A percentile compares a stretch with the other conserved stretches of the same genome.
phyloP scores from a whole-genome alignment of 2,888 invertebrate species.

The Mimumesa dahlbomi region DNA sequence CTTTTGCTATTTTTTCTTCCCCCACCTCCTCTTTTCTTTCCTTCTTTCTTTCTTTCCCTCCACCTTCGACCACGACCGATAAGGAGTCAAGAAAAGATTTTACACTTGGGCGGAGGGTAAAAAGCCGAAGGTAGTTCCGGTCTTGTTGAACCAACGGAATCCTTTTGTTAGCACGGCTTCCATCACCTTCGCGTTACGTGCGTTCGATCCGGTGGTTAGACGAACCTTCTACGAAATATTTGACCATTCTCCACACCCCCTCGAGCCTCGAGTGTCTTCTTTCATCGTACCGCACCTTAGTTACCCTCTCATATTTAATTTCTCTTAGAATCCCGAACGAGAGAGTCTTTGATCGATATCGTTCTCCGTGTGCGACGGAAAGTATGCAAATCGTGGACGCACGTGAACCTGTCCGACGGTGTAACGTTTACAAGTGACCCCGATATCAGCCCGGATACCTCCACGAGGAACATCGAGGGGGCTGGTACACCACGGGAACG shows the following conservation, averaged over 20 bases:
- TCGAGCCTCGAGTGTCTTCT: too few species aligned
- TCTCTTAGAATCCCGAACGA: too few species aligned
- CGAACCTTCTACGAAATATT: constrained; percentile 21
- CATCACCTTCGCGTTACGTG: constrained; percentile 48
- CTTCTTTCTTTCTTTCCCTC: too few species aligned
- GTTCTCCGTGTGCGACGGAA: too few species aligned
- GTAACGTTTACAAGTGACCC: too few species aligned
- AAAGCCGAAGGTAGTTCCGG: constrained; percentile 37
- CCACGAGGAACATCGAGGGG: not conserved
- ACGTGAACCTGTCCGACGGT: too few species aligned
- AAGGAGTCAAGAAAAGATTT: constrained; percentile 67
- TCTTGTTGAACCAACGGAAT: constrained; percentile 62
- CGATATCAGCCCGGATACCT: not conserved
- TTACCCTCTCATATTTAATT: too few species aligned
- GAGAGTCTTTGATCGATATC: too few species aligned
- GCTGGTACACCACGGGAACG: not conserved
- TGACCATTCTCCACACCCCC: not conserved
- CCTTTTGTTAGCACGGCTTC: constrained; percentile 58
- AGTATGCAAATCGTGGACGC: too few species aligned
- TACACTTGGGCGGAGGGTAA: constrained; percentile 58
- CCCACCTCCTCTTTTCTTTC: too few species aligned
- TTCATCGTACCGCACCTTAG: too few species aligned
- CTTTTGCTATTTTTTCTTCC: constrained; percentile 21
- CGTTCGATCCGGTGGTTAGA: too few species aligned
- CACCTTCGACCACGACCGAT: constrained; percentile 37